Conservation (phyloP, 2,797 vertebrate species). For the Halcyon chelicuti region DNA sequence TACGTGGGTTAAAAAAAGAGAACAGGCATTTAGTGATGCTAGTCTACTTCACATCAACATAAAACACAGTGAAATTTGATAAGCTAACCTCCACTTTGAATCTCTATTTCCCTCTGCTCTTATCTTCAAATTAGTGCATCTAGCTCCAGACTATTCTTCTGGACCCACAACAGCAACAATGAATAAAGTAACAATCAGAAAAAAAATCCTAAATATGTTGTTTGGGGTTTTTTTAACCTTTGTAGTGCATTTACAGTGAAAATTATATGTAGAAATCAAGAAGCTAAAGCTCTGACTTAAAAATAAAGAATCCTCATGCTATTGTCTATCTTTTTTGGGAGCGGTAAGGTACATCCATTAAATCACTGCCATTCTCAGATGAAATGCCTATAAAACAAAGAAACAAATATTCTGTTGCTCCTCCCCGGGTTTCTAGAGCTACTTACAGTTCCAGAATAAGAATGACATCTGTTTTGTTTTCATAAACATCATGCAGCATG, state of each 20-base stretch:
- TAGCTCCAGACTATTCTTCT: not conserved
- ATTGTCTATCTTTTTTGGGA: not conserved
- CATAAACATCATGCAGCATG: constrained; percentile 92
- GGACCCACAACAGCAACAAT: not conserved
- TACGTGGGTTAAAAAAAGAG: not conserved
- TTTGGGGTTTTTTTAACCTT: not conserved
- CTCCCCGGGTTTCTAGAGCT: not conserved
- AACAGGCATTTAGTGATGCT: not conserved
- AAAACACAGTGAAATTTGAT: not conserved
- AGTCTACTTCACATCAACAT: not conserved
- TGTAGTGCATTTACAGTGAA: not conserved
- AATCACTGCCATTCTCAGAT: not conserved
- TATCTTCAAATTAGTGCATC: not conserved
- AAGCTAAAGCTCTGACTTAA: not conserved
- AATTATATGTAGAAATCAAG: not conserved
- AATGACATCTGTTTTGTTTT: constrained; percentile 96
- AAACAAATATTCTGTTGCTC: not conserved
- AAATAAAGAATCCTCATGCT: not conserved
- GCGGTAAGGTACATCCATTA: not conserved
- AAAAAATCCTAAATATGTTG: not conserved
- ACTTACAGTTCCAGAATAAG: constrained; percentile 99
- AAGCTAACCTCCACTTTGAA: not conserved
- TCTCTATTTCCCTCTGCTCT: not conserved
- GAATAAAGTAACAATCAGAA: not conserved
- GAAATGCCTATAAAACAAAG: not conserved